These are phyloP conservation scores for Dallia pectoralis DNA, from an alignment of 2,797 vertebrate species.

Conservation along the genomic window DNA sequence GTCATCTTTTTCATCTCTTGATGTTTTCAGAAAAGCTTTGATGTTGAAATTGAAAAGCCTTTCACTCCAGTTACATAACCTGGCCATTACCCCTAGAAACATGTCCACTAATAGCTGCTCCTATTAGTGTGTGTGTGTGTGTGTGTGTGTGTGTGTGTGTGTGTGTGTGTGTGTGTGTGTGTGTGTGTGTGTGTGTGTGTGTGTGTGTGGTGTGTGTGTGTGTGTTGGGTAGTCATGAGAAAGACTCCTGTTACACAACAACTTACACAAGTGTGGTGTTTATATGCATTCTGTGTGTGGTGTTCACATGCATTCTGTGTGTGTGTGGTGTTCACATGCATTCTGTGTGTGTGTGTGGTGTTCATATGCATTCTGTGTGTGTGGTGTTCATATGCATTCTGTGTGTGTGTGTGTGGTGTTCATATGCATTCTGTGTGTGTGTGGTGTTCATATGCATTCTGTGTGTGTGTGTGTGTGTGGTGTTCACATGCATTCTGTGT, in stretches of 20 bases:
- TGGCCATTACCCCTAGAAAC: neutral
- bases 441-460: neutral
- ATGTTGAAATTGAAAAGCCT: neutral
- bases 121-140: no score
- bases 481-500: no score
- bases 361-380: no score
- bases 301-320: no score
- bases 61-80: neutral
- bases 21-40: neutral
- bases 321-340: no score
- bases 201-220: neutral
- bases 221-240: neutral
- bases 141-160: no score
- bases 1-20: neutral
- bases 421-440: neutral
- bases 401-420: neutral
- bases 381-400: neutral
- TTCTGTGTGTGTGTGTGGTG: neutral
- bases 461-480: neutral
- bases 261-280: no score
- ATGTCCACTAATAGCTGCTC: neutral
- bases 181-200: neutral
- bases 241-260: no score
- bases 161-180: no score
- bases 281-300: neutral